These are phyloP conservation scores for Drosophila kanekoi DNA, from an alignment of 2,888 invertebrate genomes.

Conservation along the genomic window DNA sequence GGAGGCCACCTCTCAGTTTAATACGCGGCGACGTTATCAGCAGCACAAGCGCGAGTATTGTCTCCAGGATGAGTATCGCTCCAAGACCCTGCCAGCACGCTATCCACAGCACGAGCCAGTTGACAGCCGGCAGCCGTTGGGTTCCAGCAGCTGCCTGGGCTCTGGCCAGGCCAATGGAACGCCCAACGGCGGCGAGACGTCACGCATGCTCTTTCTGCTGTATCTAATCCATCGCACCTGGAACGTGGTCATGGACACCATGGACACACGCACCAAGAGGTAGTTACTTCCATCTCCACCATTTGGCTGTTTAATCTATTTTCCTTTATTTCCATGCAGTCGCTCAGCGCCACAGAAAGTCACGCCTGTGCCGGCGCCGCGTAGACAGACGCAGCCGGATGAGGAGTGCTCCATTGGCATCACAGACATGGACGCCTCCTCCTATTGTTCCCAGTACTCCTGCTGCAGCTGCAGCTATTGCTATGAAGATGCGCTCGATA, in stretches of 20 bases:
- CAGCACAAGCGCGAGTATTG: constrained; percentile 70
- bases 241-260: constrained; percentile 88
- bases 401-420: constrained; percentile 80
- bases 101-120: constrained; percentile 33
- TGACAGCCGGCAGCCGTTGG: constrained; percentile 23
- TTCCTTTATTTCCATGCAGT: constrained; percentile 16
- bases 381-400: constrained; percentile 35
- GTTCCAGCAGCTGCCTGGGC: constrained; percentile 69
- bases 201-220: constrained; percentile 88
- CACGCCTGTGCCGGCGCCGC: constrained; percentile 48
- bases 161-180: constrained; percentile 41
- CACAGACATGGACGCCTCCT: constrained; percentile 84
- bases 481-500: constrained; percentile 84
- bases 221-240: constrained; percentile 90
- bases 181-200: constrained; percentile 86
- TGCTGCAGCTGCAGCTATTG: constrained; percentile 88
- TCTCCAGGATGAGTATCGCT: constrained; percentile 67
- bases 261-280: constrained; percentile 87
- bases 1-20: constrained; percentile 45
- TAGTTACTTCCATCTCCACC: constrained; percentile 56
- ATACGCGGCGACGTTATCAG: constrained; percentile 70
- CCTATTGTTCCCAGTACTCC: constrained; percentile 87
- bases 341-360: constrained; percentile 42
- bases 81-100: constrained; percentile 81
- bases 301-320: neutral